Evolutionary conservation across 2,797 vertebrate species (phyloP), one percentile per base, ranked within the genome.

Genomic region (Semaprochilodus insignis): DNA sequence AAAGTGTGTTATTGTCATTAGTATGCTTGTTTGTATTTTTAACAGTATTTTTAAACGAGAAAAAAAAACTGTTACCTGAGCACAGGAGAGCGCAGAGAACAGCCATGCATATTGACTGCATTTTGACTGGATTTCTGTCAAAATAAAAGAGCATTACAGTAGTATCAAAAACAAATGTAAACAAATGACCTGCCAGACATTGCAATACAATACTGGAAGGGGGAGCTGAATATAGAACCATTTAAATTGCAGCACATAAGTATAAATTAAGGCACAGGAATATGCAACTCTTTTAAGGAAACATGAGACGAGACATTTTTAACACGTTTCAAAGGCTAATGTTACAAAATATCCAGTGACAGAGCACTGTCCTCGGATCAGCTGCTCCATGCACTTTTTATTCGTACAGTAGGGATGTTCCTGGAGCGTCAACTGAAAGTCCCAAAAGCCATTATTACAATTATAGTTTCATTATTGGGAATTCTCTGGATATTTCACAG

Each of bases 31-130:
- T 19, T 19, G 1, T 11, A n/a, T n/a, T 21, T 86, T 78, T 62
- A 55, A 84, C 81, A 81, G 86, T 80, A 85, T 92, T 91, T 57
- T 19, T 36, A 14, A 59, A 34, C 14, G 31, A 31, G 3, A 31
- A 2, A 6, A 57, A n/a, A 36, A 44, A 27, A 2, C 6, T 25
- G 40, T 81, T 92, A 95, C 95, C 92, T 51, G 91, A 87, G 90
- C 90, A 92, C 88, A 95, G 75, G 84, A 94, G 86, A 88, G 66
- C 66, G 75, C 89, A 76, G 6, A 94, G 83, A 79, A 88, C 85
- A 21, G 89, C 89, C 40, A 91, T 82, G n/a, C 78, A 70, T 72
- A 90, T 81, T 51, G 69, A 85, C 82, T 88, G 92, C 94, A 95
- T 95, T 89, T 87, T 88, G 70, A 88, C 59, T 6, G 70, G 74